Evolutionary conservation across 2,888 invertebrate species (phyloP).

Genomic region (Brachyopa scutellaris): DNA sequence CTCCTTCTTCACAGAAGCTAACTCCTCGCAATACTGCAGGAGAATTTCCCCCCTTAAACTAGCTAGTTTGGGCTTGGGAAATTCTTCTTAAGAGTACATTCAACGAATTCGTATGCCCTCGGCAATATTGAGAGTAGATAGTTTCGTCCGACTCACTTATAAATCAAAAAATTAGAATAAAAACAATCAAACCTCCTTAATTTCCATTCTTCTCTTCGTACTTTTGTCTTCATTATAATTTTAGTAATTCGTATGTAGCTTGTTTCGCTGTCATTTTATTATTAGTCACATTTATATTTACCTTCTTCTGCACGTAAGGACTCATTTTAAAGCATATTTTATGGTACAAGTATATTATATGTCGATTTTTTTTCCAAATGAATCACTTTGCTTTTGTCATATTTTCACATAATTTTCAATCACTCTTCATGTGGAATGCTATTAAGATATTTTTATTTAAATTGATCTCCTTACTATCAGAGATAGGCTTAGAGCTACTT

Average conservation of each 20-base stretch:
- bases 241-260: conserved; percentile 5
- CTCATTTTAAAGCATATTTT: background rate
- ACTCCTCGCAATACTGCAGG: conserved; percentile 73
- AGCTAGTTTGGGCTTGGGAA: conserved; percentile 13
- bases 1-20: conserved; percentile 68
- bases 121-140: conserved; percentile 66
- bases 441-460: background rate
- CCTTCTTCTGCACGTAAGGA: conserved; percentile 31
- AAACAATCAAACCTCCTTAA: background rate
- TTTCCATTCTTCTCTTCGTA: conserved; percentile 5
- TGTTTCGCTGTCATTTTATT: conserved; percentile 17
- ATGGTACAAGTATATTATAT: too few species aligned
- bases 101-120: background rate
- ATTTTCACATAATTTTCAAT: background rate
- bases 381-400: background rate
- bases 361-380: too few species aligned
- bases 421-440: background rate
- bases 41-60: conserved; percentile 59
- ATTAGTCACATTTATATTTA: conserved; percentile 16
- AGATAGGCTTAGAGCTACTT: background rate
- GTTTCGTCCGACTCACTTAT: conserved; percentile 39
- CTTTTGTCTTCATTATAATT: conserved; percentile 2
- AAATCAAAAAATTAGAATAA: conserved; percentile 22
- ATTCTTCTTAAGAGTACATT: conserved; percentile 8
- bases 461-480: background rate